These are phyloP conservation scores for Drosophila subobscura DNA, from an alignment of 1,140 invertebrate species.

Conservation along the genomic window DNA sequence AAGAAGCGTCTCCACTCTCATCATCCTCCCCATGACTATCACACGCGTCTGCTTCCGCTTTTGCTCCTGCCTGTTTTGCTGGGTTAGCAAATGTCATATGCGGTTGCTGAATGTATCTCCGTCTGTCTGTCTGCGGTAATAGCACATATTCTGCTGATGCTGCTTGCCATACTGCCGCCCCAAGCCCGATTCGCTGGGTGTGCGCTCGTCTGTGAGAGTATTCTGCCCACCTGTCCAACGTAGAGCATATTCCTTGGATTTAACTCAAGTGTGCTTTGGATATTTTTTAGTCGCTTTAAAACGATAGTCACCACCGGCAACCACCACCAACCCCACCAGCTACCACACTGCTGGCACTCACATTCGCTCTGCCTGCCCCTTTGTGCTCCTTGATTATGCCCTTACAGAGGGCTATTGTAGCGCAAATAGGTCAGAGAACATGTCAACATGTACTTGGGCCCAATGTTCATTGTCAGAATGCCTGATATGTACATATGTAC, in stretches of 20 bases:
- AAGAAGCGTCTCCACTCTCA: slow-evolving; percentile 3
- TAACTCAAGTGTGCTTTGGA: slow-evolving; percentile 80
- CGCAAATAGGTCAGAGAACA: too few species aligned
- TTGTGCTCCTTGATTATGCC: slow-evolving; percentile 21
- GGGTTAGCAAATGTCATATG: slow-evolving; percentile 80
- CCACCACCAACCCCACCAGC: neutral
- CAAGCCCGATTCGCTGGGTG: neutral
- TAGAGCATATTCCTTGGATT: slow-evolving; percentile 63
- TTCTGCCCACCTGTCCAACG: slow-evolving; percentile 32
- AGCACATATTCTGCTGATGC: slow-evolving; percentile 26
- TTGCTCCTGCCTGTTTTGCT: slow-evolving; percentile 47
- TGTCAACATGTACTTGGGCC: too few species aligned
- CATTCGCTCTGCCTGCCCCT: neutral
- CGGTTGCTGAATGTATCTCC: slow-evolving; percentile 53
- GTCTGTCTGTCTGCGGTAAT: slow-evolving; percentile 44
- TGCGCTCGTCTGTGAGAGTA: neutral
- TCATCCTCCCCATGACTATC: neutral
- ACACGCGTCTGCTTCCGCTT: neutral
- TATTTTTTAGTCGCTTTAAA: slow-evolving; percentile 77
- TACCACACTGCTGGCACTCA: neutral
- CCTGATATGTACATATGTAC: too few species aligned
- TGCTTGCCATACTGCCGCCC: neutral
- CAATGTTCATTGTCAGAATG: too few species aligned
- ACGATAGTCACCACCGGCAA: slow-evolving; percentile 26
- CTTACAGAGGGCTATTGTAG: too few species aligned